phyloP scores from a whole-genome alignment of 2,797 vertebrate genomes.

The Sebastes wilsoni region DNA sequence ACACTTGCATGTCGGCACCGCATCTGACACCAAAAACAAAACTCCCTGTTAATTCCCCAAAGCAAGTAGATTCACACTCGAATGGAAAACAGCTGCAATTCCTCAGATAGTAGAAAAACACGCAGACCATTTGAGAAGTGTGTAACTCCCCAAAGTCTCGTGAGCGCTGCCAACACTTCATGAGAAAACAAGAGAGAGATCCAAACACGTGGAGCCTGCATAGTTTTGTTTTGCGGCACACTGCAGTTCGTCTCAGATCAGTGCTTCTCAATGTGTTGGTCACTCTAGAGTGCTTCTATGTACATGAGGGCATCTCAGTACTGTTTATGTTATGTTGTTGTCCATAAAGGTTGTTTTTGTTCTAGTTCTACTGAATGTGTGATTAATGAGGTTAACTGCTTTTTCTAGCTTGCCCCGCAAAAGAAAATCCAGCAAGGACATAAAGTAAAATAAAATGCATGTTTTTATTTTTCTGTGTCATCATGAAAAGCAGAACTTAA shows the following conservation, averaged over 20 bases:
- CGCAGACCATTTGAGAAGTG: conserved; percentile 17
- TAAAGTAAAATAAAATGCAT: not conserved
- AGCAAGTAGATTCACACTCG: conserved; percentile 12
- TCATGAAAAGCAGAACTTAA: not conserved
- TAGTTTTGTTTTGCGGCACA: conserved; percentile 8
- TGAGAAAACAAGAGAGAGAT: conserved; percentile 3
- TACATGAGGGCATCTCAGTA: not conserved
- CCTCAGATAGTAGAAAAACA: conserved; percentile 10
- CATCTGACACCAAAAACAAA: conserved; percentile 1
- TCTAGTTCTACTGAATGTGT: conserved; percentile 11
- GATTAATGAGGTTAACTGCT: conserved; percentile 6
- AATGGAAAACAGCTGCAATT: conserved; percentile 41
- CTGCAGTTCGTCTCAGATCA: conserved; percentile 26
- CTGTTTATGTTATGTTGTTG: not conserved
- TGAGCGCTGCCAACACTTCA: conserved; percentile 13
- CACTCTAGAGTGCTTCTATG: not conserved
- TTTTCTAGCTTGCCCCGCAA: not conserved
- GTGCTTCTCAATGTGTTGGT: conserved; percentile 15
- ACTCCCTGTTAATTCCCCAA: conserved; percentile 20
- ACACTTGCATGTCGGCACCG: conserved; percentile 2
- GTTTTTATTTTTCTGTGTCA: not conserved
- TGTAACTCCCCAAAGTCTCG: conserved; percentile 21
- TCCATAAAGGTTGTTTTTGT: conserved; percentile 10
- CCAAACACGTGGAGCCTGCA: not conserved
- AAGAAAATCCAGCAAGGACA: not conserved